Evolutionary conservation across 2,888 invertebrate species (phyloP).

Genomic region (Boloria euphrosyne): DNA sequence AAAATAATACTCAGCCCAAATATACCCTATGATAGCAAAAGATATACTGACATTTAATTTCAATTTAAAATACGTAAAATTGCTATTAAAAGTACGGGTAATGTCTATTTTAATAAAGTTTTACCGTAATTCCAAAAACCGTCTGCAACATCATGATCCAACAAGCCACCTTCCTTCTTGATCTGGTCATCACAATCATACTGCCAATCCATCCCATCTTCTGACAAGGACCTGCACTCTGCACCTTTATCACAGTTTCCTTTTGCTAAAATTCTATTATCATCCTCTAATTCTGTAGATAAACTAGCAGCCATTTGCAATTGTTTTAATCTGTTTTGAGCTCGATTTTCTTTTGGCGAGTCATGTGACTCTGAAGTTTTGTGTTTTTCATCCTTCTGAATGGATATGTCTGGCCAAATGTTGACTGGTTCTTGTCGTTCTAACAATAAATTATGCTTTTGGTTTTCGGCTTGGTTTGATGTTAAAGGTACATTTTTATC

Average conservation of each 20-base stretch:
- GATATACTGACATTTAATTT: no score
- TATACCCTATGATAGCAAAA: no score
- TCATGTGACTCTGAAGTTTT: background rate
- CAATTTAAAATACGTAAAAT: no score
- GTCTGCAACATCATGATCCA: background rate
- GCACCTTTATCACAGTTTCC: background rate
- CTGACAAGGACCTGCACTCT: conserved; percentile 3
- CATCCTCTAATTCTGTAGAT: background rate
- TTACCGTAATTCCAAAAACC: conserved; percentile 9
- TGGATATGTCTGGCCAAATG: conserved; percentile 26
- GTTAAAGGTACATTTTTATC: conserved; percentile 13
- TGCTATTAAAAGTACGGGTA: no score
- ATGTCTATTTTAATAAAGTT: background rate
- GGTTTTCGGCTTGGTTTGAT: background rate
- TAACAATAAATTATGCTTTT: conserved; percentile 20
- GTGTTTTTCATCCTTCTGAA: background rate
- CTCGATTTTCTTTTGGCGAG: background rate
- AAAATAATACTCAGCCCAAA: no score
- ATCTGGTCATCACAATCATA: background rate
- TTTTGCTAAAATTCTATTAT: background rate
- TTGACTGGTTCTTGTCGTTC: conserved; percentile 35
- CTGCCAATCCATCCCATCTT: conserved; percentile 2
- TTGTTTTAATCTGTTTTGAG: conserved; percentile 3
- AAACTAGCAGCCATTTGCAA: conserved; percentile 11
- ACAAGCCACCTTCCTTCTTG: background rate